A percentile compares a stretch with the other conserved stretches of the same genome.
Conservation (phyloP, 2,888 invertebrate species). For the Coenonympha glycerion region DNA sequence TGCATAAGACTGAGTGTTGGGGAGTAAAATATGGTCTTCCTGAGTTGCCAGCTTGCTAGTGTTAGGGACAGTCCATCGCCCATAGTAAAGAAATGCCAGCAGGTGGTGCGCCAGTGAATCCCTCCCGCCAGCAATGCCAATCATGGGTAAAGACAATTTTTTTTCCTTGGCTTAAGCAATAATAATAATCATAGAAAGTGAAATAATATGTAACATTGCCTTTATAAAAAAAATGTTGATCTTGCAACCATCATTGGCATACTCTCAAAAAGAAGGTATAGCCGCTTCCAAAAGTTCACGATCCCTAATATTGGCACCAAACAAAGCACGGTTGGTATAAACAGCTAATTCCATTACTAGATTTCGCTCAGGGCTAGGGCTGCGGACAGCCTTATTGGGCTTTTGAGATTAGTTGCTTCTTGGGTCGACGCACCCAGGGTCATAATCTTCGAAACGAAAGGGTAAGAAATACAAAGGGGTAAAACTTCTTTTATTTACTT, state of each 20-base stretch:
- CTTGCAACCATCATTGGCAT: background rate
- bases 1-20: too few species aligned
- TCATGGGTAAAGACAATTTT: too few species aligned
- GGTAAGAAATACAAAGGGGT: conserved; percentile 15
- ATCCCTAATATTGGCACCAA: conserved; percentile 24
- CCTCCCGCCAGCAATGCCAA: too few species aligned
- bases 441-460: conserved; percentile 21
- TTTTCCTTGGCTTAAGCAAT: too few species aligned
- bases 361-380: conserved; percentile 40
- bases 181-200: too few species aligned
- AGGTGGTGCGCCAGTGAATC: too few species aligned
- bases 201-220: too few species aligned
- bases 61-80: too few species aligned
- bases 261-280: too few species aligned
- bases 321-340: conserved; percentile 39
- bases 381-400: conserved; percentile 34
- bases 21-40: too few species aligned
- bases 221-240: background rate
- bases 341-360: conserved; percentile 54
- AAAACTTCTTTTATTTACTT: background rate
- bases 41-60: too few species aligned
- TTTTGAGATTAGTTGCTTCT: conserved; percentile 29
- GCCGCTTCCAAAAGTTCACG: conserved; percentile 21
- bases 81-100: too few species aligned
- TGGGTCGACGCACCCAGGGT: conserved; percentile 21